phyloP scores from a whole-genome alignment of 1,140 invertebrate genomes.

The Drosophila aff. region DNA sequence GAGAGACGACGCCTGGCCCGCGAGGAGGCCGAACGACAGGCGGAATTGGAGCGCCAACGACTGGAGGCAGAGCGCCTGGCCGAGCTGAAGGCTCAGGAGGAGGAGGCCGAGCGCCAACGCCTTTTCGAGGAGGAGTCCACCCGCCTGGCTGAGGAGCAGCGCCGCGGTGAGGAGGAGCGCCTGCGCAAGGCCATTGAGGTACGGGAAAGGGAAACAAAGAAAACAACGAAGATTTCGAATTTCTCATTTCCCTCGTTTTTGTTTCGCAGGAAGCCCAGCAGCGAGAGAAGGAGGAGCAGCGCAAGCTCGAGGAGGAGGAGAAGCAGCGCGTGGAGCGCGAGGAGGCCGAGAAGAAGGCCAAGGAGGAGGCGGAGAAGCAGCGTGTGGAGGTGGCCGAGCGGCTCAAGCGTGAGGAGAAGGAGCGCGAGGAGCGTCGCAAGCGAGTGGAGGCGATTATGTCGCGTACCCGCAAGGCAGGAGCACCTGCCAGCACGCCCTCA shows the following conservation, averaged over 20 bases:
- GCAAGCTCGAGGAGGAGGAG: conserved; percentile 88
- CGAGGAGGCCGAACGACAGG: conserved; percentile 94
- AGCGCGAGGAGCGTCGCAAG: conserved; percentile 90
- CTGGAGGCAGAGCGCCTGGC: conserved; percentile 91
- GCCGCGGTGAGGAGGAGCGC: conserved; percentile 90
- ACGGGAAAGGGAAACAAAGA: conserved; percentile 10
- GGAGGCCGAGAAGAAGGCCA: conserved; percentile 90
- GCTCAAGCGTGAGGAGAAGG: conserved; percentile 92
- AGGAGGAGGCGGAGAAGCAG: conserved; percentile 92
- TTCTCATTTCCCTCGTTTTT: background rate
- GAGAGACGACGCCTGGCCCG: conserved; percentile 92
- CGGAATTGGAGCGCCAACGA: conserved; percentile 92
- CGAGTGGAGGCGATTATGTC: conserved; percentile 94
- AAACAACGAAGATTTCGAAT: background rate
- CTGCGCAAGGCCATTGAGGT: conserved; percentile 90
- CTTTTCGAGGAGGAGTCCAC: conserved; percentile 91
- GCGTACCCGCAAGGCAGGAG: conserved; percentile 88
- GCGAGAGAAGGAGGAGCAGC: conserved; percentile 89
- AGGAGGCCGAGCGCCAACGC: conserved; percentile 93
- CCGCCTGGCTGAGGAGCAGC: conserved; percentile 89
- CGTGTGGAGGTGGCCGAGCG: conserved; percentile 91
- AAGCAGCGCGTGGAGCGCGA: conserved; percentile 90
- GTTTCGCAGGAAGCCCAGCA: conserved; percentile 86
- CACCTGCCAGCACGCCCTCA: conserved; percentile 83
- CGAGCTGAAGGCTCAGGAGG: conserved; percentile 91